phyloP scores from a whole-genome alignment of 2,113 vertebrate genomes.

The Notarius lentiginosus region DNA sequence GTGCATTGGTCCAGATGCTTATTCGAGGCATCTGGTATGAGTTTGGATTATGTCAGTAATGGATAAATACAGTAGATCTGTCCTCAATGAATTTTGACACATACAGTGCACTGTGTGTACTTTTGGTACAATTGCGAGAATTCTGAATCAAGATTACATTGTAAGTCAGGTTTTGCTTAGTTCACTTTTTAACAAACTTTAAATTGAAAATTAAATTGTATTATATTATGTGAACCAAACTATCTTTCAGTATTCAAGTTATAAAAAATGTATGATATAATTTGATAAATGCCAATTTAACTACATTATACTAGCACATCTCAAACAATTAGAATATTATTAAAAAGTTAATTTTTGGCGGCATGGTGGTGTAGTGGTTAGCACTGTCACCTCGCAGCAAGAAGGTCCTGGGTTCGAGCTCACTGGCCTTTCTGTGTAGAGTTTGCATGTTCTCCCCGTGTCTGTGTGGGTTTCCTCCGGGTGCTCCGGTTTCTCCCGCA shows the following conservation, averaged over 20 bases:
- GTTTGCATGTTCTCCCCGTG: too few species aligned
- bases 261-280: neutral
- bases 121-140: neutral
- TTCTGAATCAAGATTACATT: neutral
- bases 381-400: too few species aligned
- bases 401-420: too few species aligned
- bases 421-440: too few species aligned
- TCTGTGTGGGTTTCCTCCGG: too few species aligned
- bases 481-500: too few species aligned
- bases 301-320: neutral
- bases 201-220: neutral
- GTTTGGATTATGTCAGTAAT: neutral
- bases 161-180: neutral
- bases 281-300: neutral
- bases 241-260: neutral
- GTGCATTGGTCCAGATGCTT: neutral
- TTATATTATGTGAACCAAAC: neutral
- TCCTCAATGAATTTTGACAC: neutral
- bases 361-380: too few species aligned
- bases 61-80: neutral
- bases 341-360: too few species aligned
- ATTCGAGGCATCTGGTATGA: neutral
- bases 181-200: neutral
- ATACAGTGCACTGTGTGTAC: neutral
- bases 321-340: too few species aligned